Evolutionary conservation across 2,797 vertebrate genomes (phyloP), one percentile per base, ranked within the genome.

Genomic region (Morus bassanus): DNA sequence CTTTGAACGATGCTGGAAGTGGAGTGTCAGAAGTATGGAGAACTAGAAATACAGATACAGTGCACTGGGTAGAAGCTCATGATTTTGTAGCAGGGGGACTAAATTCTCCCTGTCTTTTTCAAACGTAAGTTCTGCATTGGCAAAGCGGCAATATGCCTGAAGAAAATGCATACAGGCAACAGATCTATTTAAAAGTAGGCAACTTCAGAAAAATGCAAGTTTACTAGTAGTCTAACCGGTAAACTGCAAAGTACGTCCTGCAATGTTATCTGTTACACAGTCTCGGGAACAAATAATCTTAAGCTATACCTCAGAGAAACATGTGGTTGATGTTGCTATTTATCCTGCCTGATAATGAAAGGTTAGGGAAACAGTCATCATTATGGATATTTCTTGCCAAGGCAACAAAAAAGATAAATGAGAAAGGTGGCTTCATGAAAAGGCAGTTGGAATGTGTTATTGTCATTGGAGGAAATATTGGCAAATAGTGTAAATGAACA

Each of bases 261-360:
- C 53, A 24, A 28, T 54, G 28, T 39, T 63, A 67, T 11, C 87
- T 72, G 46, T 91, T 82, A 24, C 50, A 37, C 33, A 76, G 46
- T 80, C 70, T 94, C 56, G 79, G 91, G 74, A 96, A 72, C 12
- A 93, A 91, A 81, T 70, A 56, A 91, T 88, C 50, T 79, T 91
- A 79, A 93, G 12, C 53, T 18, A 7, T 75, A 94, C 70, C 77
- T 97, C 93, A 93, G 91, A 95, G 95, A 97, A 97, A 70, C 48
- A 70, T 45, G 63, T 96, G 83, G 67, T 53, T 87, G 24, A 76
- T 84, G 76, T 30, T 80, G 68, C 46, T 54, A 74, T 97, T 88
- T 87, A 88, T 94, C 89, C 91, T 97, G 93, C 87, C 89, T 93
- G 92, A 95, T 91, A 96, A 96, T 37, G 60, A 72, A 96, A 97